phyloP scores from a whole-genome alignment of 2,113 vertebrate genomes.

The Tachysurus fulvidraco region DNA sequence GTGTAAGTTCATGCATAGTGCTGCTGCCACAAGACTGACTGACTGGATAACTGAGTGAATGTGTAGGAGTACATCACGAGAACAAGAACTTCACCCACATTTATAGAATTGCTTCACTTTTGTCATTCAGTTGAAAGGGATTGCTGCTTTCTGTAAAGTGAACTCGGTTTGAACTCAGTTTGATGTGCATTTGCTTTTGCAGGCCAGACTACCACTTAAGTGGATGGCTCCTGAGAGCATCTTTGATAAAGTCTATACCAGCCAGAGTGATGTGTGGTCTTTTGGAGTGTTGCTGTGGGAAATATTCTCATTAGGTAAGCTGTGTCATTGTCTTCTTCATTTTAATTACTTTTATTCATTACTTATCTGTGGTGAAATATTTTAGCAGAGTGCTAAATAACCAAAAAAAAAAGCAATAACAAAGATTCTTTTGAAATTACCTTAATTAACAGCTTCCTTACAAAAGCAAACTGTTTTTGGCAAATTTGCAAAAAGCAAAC shows the following conservation, averaged over 20 bases:
- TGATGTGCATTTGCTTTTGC: slow-evolving; percentile 32
- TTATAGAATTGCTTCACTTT: background rate
- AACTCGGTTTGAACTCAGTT: slow-evolving; percentile 22
- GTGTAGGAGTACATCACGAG: background rate
- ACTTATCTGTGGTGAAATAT: background rate
- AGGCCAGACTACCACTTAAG: slow-evolving; percentile 96
- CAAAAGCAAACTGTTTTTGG: too few species aligned
- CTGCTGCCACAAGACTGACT: background rate
- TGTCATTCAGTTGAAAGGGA: background rate
- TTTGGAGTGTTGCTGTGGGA: slow-evolving; percentile 98
- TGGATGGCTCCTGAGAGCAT: slow-evolving; percentile 99
- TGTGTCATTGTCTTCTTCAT: background rate
- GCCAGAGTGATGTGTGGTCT: slow-evolving; percentile 97
- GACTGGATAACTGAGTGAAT: background rate
- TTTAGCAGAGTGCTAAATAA: background rate
- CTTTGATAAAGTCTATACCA: slow-evolving; percentile 98
- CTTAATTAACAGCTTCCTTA: background rate
- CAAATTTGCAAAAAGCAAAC: too few species aligned
- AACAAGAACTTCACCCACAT: background rate
- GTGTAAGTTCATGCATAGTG: background rate
- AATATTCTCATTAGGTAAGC: slow-evolving; percentile 95
- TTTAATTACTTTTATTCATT: background rate
- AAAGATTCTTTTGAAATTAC: background rate
- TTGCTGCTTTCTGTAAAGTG: background rate
- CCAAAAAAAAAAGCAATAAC: background rate